Evolutionary conservation across 1,140 invertebrate genomes (phyloP).

Genomic region (Gryllus bimaculatus): DNA sequence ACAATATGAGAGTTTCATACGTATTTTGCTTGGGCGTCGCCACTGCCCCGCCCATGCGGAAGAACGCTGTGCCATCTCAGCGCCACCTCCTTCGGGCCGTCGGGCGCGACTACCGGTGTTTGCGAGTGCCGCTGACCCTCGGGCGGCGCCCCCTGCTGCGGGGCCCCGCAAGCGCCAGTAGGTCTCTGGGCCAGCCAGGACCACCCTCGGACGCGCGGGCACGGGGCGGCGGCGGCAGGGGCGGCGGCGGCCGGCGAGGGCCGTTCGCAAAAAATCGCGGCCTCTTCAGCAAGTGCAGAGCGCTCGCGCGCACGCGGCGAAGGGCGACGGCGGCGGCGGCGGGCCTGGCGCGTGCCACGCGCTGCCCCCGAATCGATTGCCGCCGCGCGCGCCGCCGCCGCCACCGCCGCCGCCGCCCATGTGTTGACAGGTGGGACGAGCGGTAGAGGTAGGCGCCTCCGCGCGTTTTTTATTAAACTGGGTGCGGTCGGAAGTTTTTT

Average conservation of each 20-base stretch:
- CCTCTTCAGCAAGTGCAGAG: constrained; percentile 20
- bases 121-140: no score
- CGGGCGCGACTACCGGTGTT: no score
- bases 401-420: neutral
- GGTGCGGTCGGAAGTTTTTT: constrained; percentile 14
- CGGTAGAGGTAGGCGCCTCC: neutral
- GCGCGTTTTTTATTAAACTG: neutral
- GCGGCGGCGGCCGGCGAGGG: no score
- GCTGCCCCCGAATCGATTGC: constrained; percentile 36
- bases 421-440: neutral
- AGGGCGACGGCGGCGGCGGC: neutral
- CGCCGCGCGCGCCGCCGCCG: no score
- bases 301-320: constrained; percentile 7
- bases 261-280: neutral
- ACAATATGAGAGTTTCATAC: no score
- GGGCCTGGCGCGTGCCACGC: constrained; percentile 32
- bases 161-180: no score
- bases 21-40: no score
- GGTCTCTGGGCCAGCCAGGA: neutral
- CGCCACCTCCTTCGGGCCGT: no score
- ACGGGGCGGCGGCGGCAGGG: no score
- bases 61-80: no score
- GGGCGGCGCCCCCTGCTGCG: no score
- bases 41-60: no score
- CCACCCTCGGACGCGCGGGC: neutral